A percentile compares a stretch with the other conserved stretches of the same genome.
Conservation (phyloP, 2,797 vertebrate genomes). For the Ptychobarbus kaznakovi region DNA sequence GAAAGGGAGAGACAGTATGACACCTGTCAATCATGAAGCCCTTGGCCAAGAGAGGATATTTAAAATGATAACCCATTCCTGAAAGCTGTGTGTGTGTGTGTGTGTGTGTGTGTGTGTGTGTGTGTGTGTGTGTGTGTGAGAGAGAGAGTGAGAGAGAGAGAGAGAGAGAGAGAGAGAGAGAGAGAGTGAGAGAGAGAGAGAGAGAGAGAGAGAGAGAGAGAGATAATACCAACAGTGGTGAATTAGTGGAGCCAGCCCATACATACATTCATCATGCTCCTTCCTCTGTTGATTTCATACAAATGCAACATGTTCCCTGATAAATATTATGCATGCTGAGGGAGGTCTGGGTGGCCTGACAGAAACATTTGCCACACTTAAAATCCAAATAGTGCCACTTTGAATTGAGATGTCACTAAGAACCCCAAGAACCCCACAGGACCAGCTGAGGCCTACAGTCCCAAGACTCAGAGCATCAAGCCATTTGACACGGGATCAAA, state of each 20-base stretch:
- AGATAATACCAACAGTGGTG: conserved; percentile 50
- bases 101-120: too few species aligned
- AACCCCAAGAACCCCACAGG: not conserved
- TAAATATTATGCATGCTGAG: conserved; percentile 54
- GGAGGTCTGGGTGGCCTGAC: conserved; percentile 40
- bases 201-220: not conserved
- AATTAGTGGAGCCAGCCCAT: conserved; percentile 54
- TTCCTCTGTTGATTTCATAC: conserved; percentile 53
- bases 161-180: too few species aligned
- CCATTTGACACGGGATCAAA: conserved; percentile 28
- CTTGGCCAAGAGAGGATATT: conserved; percentile 43
- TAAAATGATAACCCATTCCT: conserved; percentile 54
- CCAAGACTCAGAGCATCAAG: conserved; percentile 8
- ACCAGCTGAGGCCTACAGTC: conserved; percentile 27
- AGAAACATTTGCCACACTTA: conserved; percentile 41
- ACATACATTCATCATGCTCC: conserved; percentile 60
- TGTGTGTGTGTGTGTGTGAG: too few species aligned
- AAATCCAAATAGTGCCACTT: conserved; percentile 43
- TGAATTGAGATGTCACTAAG: conserved; percentile 45
- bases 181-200: too few species aligned
- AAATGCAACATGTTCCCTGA: conserved; percentile 55
- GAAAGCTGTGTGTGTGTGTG: conserved; percentile 3
- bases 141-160: too few species aligned
- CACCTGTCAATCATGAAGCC: conserved; percentile 55
- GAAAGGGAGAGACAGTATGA: conserved; percentile 32